phyloP scores from a whole-genome alignment of 1,140 invertebrate species.

The Periplaneta americana region DNA sequence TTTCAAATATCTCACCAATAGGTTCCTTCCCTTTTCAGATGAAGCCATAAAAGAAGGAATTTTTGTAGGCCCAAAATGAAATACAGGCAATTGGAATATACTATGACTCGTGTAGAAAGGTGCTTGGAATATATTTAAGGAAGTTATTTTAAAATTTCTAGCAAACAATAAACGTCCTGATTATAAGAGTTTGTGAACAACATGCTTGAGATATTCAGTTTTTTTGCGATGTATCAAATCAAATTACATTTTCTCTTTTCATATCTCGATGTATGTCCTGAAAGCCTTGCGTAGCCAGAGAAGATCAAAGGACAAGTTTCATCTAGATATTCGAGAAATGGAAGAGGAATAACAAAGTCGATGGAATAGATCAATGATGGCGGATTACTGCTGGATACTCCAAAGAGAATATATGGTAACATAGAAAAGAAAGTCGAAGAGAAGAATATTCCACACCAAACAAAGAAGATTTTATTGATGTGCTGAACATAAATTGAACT shows the following conservation, averaged over 20 bases:
- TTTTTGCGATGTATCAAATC: not conserved
- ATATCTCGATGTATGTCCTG: not conserved
- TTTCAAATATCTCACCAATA: not conserved
- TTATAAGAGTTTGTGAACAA: not conserved
- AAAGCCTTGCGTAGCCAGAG: not conserved
- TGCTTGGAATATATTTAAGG: not conserved
- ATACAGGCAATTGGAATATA: not conserved
- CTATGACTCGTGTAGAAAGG: not conserved
- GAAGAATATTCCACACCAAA: not conserved
- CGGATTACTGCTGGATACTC: conserved; percentile 1
- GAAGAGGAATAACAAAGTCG: not conserved
- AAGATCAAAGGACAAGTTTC: not conserved
- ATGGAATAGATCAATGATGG: conserved; percentile 3
- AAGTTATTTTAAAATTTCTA: not conserved
- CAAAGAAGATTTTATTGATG: not conserved
- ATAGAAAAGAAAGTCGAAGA: not conserved
- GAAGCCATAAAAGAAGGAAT: not conserved
- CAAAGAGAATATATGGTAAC: not conserved
- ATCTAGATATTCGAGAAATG: not conserved
- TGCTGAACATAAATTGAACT: not conserved
- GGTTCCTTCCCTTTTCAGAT: not conserved
- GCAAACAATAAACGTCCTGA: not conserved
- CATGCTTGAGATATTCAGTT: not conserved
- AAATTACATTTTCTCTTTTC: not conserved
- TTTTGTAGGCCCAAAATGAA: not conserved